Base-by-base conservation (phyloP, 2,113 vertebrate species). In the Chaenocephalus aceratus region DNA sequence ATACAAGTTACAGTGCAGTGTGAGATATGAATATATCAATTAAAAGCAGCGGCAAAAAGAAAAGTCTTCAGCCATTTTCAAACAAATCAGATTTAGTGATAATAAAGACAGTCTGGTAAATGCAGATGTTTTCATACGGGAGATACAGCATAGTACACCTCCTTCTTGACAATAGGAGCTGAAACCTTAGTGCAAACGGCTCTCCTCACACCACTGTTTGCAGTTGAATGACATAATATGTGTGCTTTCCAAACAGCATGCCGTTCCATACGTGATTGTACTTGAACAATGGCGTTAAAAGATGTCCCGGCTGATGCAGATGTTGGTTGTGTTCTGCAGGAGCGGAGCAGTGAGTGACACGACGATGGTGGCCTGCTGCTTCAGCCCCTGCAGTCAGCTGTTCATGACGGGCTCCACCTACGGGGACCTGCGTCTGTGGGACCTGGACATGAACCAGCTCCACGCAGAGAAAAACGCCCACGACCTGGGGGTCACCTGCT, bases 401-500 rank as follows among this genome's bases (percentile, higher is more conserved):
- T 96, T 99, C 86, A 92, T 97, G 88, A 98, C 95, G 3, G 98
- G 98, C 72, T 99, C 98, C 68, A 97, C 96, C 0, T 96, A 96
- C 59, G 98, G 98, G 72, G 97, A 99, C 88, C 93, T 99, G 79
- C 96, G 96, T 16, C 67, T 97, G 58, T 99, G 98, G 97, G 95
- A 98, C 93, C 94, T 97, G 88, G 90, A 92, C 76, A 92, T 99
- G 96, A 96, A 94, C 65, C 97, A 96, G 88, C 95, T 97, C 6
- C 90, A 82, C 57, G 96, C 94, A 5, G 96, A 97, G 90, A 98
- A 98, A 94, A 93, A 94, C 0, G 96, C 96, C 49, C 98, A 99
- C 1, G 98, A 99, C 92, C 95, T 99, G 75, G 98, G 98, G 0
- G 96, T 99, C 66, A 96, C 96, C 79, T 98, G 97, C 93, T 99